phyloP scores from a whole-genome alignment of 2,888 invertebrate species.

The Chaetoderma sp. region DNA sequence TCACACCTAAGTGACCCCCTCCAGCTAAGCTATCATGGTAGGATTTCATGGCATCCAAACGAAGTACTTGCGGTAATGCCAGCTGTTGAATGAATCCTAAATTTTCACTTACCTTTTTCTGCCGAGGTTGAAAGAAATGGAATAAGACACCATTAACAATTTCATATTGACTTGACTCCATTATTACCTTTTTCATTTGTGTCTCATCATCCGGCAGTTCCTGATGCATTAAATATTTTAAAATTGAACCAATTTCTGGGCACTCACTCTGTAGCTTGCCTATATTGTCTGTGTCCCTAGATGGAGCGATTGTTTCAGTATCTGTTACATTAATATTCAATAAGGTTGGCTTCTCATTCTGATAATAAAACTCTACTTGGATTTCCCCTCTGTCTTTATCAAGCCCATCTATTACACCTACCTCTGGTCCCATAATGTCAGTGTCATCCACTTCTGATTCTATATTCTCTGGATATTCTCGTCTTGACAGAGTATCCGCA shows the following conservation, averaged over 20 bases:
- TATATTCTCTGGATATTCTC: no score
- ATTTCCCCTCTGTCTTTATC: background rate
- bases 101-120: background rate
- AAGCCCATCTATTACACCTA: no score
- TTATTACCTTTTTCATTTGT: background rate
- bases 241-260: background rate
- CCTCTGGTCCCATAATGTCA: no score
- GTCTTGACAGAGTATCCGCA: background rate
- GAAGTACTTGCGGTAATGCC: background rate
- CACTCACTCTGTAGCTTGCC: background rate
- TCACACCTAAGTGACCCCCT: background rate
- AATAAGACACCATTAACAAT: background rate
- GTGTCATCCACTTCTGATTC: no score
- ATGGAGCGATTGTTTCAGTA: background rate
- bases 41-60: background rate
- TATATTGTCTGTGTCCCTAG: background rate
- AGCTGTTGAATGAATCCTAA: background rate
- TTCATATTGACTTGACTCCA: background rate
- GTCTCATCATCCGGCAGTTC: background rate
- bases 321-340: background rate
- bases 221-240: background rate
- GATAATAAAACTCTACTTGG: background rate
- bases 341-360: background rate
- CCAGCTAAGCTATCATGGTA: conserved; percentile 11
- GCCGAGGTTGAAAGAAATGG: conserved; percentile 1